Conservation (phyloP, 2,113 vertebrate genomes). For the Dicerorhinus sumatrensis region DNA sequence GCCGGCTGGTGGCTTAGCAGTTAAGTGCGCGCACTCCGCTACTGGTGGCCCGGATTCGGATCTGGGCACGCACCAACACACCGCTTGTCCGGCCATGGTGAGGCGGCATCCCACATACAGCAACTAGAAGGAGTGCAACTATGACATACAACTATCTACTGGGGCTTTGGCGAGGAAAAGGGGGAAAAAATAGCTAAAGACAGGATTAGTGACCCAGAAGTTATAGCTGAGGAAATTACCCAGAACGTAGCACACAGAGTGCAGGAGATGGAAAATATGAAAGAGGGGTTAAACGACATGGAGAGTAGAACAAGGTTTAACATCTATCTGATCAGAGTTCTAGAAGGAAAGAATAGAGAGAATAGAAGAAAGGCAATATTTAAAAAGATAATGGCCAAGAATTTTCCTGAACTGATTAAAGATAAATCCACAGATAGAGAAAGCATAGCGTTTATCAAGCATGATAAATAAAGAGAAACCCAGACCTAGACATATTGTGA, state of each 20-base stretch:
- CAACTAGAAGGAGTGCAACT: no score
- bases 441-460: not conserved
- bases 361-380: not conserved
- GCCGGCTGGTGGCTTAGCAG: no score
- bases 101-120: no score
- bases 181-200: not conserved
- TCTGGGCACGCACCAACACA: no score
- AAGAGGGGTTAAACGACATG: conserved; percentile 3
- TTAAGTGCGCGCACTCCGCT: no score
- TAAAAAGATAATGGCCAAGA: not conserved
- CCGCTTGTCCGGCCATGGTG: no score
- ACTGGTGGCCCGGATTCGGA: no score
- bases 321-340: not conserved
- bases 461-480: conserved; percentile 1
- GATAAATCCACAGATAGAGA: not conserved
- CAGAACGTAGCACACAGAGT: not conserved
- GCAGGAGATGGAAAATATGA: not conserved
- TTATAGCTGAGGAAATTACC: not conserved
- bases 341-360: not conserved
- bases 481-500: not conserved
- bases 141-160: no score
- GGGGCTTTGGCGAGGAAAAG: no score
- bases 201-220: not conserved
- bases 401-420: conserved; percentile 47
- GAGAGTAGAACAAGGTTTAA: not conserved